Base-by-base conservation (phyloP, 2,797 vertebrate species). In the Protosalanx chinensis region DNA sequence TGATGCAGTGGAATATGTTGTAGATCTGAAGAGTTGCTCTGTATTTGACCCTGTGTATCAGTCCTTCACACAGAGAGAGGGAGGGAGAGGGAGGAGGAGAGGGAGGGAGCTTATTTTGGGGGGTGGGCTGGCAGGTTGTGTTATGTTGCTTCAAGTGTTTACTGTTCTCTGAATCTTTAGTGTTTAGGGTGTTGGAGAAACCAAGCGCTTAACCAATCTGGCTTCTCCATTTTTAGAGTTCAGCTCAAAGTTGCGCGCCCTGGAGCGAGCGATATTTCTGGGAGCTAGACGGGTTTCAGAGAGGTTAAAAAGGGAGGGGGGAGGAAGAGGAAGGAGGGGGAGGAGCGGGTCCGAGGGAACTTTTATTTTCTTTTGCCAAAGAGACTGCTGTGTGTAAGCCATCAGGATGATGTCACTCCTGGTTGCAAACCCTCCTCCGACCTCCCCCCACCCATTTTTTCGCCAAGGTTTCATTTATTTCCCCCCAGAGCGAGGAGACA, bases 351-450 rank as follows among this genome's bases (percentile, higher is more conserved):
- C 10, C 6, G 23, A 13, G 64, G 41, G 20, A 27, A 5, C 33
- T 41, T 65, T 15, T 33, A 5, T 51, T 41, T 16, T 3, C n/a
- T n/a, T 67, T 78, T 76, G 66, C 65, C 41, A 69, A 8, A 69
- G 64, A 66, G 58, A 72, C 64, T 33, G 37, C n/a, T 41, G 12
- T 60, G 65, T 64, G 67, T 68, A 18, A 8, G 15, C 23, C 15
- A 66, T 6, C 41, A 1, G 7, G 10, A 33, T 60, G 67, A 70
- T 33, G 72, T 73, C 60, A 64, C 30, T 2, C 37, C 16, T 3
- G 35, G 41, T 18, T 15, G 8, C 27, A 23, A 10, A 23, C 59
- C 5, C 15, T 33, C 30, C 56, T 12, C 12, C 68, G 12, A 32
- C n/a, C 46, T 23, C 37, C 7, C 23, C 18, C 33, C 46, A 67